Percentiles rank a stretch among this genome's conserved stretches.
Evolutionary conservation across 2,797 vertebrate species (phyloP).

Genomic region (Sebastes ruberrimus): DNA sequence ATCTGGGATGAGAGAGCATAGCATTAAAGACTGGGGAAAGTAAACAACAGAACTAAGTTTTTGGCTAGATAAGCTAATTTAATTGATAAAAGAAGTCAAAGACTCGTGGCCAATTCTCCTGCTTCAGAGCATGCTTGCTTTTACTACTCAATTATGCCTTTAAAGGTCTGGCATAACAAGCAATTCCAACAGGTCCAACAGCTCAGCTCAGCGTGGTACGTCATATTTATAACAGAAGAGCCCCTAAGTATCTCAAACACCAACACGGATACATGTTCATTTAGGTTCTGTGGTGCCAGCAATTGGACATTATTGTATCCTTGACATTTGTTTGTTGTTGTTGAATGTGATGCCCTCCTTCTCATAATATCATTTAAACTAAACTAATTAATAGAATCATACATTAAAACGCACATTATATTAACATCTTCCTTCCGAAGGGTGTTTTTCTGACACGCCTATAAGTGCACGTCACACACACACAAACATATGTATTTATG

Average conservation of each 20-base stretch:
- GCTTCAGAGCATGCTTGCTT: neutral
- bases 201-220: neutral
- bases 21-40: neutral
- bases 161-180: slow-evolving; percentile 1
- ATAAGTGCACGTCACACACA: neutral
- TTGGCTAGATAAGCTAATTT: slow-evolving; percentile 8
- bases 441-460: neutral
- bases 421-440: neutral
- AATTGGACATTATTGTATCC: neutral
- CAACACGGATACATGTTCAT: neutral
- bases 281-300: neutral
- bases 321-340: neutral
- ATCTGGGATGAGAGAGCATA: neutral
- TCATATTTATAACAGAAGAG: neutral
- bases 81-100: slow-evolving; percentile 7
- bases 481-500: neutral
- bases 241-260: neutral
- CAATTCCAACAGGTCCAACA: neutral
- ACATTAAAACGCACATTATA: neutral
- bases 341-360: neutral
- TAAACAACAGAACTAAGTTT: slow-evolving; percentile 3
- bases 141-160: neutral
- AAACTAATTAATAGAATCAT: neutral
- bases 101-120: neutral
- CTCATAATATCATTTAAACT: neutral